Conservation (phyloP, 2,113 vertebrate species). For the Tapirus terrestris region DNA sequence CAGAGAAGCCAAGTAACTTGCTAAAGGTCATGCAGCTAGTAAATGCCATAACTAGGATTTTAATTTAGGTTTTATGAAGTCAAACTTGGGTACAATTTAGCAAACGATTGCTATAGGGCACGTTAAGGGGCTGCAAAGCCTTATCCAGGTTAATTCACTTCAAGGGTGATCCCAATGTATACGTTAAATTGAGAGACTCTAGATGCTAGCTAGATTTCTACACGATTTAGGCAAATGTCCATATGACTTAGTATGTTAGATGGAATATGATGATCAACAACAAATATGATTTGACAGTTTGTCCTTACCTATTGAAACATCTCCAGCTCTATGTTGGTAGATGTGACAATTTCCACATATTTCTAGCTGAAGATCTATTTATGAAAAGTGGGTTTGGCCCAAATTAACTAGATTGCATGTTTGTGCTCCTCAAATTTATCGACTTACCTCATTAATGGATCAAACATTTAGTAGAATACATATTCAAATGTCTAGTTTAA, state of each 20-base stretch:
- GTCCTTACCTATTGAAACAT: not conserved
- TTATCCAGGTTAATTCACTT: not conserved
- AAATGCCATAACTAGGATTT: not conserved
- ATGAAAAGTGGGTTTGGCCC: not conserved
- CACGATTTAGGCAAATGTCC: not conserved
- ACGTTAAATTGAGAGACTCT: not conserved
- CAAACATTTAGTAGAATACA: not conserved
- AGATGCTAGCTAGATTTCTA: not conserved
- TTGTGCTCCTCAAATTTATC: not conserved
- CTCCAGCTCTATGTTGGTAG: not conserved
- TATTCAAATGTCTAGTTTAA: constrained; percentile 19
- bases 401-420: constrained; percentile 3
- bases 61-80: not conserved
- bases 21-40: not conserved
- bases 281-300: constrained; percentile 1
- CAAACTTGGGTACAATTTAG: not conserved
- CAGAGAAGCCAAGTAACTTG: not conserved
- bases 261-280: not conserved
- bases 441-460: not conserved
- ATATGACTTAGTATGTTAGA: not conserved
- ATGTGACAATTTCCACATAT: not conserved
- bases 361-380: not conserved
- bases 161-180: not conserved
- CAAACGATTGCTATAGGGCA: not conserved
- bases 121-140: not conserved